Evolutionary conservation across 2,888 invertebrate species (phyloP).

Genomic region (Zeuzera pyrina): DNA sequence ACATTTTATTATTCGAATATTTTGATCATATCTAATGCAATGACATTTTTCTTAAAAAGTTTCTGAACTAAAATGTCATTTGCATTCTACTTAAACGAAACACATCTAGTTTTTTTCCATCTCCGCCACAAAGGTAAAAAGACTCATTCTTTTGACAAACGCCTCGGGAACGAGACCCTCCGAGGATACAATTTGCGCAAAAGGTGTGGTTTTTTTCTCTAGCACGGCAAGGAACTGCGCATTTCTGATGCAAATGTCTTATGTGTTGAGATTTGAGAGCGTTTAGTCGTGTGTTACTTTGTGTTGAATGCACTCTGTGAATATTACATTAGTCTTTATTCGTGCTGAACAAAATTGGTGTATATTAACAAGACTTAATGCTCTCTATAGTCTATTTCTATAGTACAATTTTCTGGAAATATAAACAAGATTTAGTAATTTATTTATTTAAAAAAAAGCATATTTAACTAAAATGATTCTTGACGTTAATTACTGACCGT

Average conservation of each 20-base stretch:
- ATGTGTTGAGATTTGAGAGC: slow-evolving; percentile 50
- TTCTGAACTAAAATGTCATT: no score
- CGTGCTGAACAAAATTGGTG: background rate
- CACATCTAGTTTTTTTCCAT: no score
- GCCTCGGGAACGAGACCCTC: slow-evolving; percentile 25
- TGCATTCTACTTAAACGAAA: no score
- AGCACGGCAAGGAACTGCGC: slow-evolving; percentile 30
- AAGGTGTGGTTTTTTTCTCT: slow-evolving; percentile 25
- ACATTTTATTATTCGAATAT: no score
- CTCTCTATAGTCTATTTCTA: background rate
- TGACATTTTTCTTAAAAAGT: no score
- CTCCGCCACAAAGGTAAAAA: no score
- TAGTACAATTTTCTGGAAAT: no score
- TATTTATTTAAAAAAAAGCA: no score
- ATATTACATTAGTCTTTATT: background rate
- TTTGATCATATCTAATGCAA: no score
- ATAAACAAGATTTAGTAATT: no score
- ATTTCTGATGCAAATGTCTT: slow-evolving; percentile 42
- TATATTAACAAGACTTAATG: background rate
- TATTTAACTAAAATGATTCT: no score
- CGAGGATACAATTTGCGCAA: slow-evolving; percentile 49
- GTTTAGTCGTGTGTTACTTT: slow-evolving; percentile 22
- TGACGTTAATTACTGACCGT: no score
- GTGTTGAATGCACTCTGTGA: background rate
- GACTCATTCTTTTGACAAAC: slow-evolving; percentile 55